phyloP scores from a whole-genome alignment of 1,140 invertebrate genomes.

The Pseudomyrmex pallidus region DNA sequence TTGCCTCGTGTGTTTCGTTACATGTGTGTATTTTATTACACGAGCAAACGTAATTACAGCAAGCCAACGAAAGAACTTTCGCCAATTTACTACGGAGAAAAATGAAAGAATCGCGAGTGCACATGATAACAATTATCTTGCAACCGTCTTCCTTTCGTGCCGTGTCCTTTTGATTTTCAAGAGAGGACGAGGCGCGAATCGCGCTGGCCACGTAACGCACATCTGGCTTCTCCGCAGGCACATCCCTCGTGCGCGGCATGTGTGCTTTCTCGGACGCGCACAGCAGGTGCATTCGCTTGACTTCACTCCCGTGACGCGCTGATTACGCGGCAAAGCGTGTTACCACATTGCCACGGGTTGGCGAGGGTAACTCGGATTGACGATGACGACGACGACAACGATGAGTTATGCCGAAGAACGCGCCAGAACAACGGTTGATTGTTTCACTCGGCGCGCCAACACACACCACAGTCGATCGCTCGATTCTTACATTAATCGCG shows the following conservation, averaged over 20 bases:
- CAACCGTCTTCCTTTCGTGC: background rate
- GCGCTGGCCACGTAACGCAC: slow-evolving; percentile 10
- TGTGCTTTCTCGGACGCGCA: background rate
- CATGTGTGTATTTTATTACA: too few relatives aligned
- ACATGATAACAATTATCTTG: background rate
- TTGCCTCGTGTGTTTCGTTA: background rate
- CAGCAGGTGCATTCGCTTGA: slow-evolving; percentile 37
- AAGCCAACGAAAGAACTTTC: background rate
- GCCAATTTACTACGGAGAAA: too few relatives aligned
- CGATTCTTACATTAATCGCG: background rate
- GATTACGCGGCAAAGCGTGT: slow-evolving; percentile 40
- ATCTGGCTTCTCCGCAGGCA: slow-evolving; percentile 19
- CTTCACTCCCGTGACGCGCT: slow-evolving; percentile 17
- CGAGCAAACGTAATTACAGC: background rate
- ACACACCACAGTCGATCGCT: background rate
- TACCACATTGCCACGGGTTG: background rate
- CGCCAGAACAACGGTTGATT: background rate
- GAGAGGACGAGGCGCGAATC: background rate
- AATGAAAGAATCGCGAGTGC: too few relatives aligned
- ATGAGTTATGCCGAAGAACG: background rate
- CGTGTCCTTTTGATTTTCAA: slow-evolving; percentile 35
- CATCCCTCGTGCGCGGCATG: background rate
- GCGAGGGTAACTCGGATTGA: background rate
- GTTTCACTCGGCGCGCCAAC: background rate
- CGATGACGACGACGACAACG: too few relatives aligned